Base-by-base conservation (phyloP, 2,888 invertebrate species). In the Lasioglossum leucozonium region DNA sequence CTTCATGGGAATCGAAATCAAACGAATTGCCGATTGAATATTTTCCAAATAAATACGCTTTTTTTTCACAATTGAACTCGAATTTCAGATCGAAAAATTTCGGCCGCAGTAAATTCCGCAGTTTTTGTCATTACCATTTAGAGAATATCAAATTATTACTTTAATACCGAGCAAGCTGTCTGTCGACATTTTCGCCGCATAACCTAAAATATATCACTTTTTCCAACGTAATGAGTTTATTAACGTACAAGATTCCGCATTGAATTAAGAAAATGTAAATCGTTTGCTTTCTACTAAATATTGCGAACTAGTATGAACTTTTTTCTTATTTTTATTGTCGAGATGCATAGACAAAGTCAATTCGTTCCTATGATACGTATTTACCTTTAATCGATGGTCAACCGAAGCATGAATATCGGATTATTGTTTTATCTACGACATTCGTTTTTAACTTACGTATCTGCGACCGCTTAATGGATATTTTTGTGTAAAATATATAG, bases 401-500 rank as follows among this genome's bases (percentile, higher is more conserved):
- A 10, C 11, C 69, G 72, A 80, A 34, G 34, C 34, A 34, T 55
- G 44, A 30, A 74, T 78, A 83, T 76, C 51, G 62, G 79, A 78
- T 81, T 88, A 84, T 83, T 78, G 42, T 47, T 79, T 81, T 72
- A 71, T 77, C 51, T 62, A 42, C 47, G 30, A 73, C 30, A 72
- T 75, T 79, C 55, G n/a, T 77, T 76, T 78, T 73, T 72, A 51
- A 65, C 79, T 76, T 72, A 72, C 37, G 67, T 11, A 34, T 65
- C 37, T 55, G 65, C 3, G 2, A 40, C 65, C 55, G 55, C 18
- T 72, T 37, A 65, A 44, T 76, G 65, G 58, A 67, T 83, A 83
- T 76, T 81, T 83, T 82, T 47, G 34, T 69, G 72, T 73, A 73
- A 77, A 83, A 37, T 67, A 81, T 72, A 83, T 81, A 76, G 67